Base-by-base conservation (phyloP, 2,113 vertebrate genomes). In the Erpornis zantholeuca region DNA sequence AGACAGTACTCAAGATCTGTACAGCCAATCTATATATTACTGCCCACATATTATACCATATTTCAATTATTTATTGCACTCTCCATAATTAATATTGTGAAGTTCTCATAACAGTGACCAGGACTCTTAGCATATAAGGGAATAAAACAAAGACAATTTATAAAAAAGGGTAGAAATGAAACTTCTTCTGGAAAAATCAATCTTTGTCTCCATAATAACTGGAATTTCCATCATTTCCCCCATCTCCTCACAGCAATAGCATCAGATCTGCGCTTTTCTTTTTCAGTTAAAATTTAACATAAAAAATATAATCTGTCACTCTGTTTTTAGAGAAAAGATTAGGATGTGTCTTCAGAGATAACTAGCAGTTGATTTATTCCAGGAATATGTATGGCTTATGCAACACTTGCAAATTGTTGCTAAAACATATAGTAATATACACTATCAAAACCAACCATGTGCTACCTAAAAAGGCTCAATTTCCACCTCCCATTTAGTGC, bases 231-330 rank as follows among this genome's bases (percentile, higher is more conserved):
- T 82, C 27, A 80, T 33, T 73, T 72, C 40, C n/a, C 28, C 65
- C 27, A 61, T 91, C 60, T 71, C 10, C 65, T 79, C 61, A 54
- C 24, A 80, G 63, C 28, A 87, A 54, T 4, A 88, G 20, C 44
- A 79, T 76, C 47, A 68, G 28, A 76, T 90, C 40, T 10, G 10
- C 1, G 3, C 57, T 56, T 80, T 77, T 60, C 91, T 65, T 52
- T 15, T 7, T 29, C 14, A 78, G 70, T 52, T 87, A 85, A 71
- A 76, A 76, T 64, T 93, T 36, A 84, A 53, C 31, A 77, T 73
- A 71, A 52, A 6, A 96, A 86, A 95, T 71, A 89, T 81, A 82
- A 95, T 71, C 61, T 93, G 61, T 79, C 85, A 87, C 44, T 33
- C 68, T 77, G 59, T 57, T 94, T 94, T 79, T 91, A 91, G 65